phyloP scores from a whole-genome alignment of 2,888 invertebrate genomes.

The Cosmia trapezina region DNA sequence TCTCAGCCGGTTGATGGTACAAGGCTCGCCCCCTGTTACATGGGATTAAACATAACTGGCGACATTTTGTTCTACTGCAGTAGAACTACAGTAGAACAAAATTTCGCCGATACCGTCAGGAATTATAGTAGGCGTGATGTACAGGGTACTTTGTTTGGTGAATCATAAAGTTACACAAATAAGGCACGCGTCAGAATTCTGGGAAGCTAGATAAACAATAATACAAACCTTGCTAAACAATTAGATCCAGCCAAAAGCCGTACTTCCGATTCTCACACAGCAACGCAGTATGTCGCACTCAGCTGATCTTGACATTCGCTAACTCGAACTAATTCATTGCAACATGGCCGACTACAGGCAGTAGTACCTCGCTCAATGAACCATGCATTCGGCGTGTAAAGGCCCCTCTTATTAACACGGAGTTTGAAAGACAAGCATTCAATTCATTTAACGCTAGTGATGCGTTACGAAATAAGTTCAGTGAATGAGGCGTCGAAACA shows the following conservation, averaged over 20 bases:
- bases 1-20: no score
- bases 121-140: no score
- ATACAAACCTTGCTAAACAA: constrained; percentile 52
- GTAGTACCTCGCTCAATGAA: constrained; percentile 69
- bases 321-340: constrained; percentile 75
- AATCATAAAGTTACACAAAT: neutral
- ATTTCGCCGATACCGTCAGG: no score
- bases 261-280: constrained; percentile 55
- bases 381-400: constrained; percentile 67
- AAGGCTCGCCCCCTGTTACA: no score
- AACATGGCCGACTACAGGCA: constrained; percentile 51
- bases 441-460: constrained; percentile 61
- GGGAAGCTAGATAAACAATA: constrained; percentile 18
- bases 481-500: constrained; percentile 40
- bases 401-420: constrained; percentile 80
- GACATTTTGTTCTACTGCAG: no score
- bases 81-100: no score
- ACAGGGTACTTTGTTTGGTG: neutral
- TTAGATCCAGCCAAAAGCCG: constrained; percentile 33
- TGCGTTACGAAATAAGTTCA: constrained; percentile 64
- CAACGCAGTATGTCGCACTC: constrained; percentile 45
- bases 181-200: constrained; percentile 18
- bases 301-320: constrained; percentile 72
- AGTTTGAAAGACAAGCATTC: constrained; percentile 55
- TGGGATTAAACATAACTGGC: no score